Percentiles rank a stretch among this genome's conserved stretches.
phyloP scores from a whole-genome alignment of 2,888 invertebrate species.

The Phasia obesa region DNA sequence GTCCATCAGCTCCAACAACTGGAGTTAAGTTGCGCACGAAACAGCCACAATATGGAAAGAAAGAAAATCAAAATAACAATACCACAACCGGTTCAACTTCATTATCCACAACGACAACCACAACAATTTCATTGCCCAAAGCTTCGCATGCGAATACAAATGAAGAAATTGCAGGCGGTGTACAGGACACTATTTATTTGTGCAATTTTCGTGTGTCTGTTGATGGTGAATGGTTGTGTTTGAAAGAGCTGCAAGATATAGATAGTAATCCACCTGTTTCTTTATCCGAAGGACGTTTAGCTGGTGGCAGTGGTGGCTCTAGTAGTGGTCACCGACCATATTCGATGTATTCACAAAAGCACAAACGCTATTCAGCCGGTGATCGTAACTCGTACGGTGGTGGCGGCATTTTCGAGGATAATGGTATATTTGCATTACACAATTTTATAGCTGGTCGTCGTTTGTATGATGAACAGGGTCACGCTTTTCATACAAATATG shows the following conservation, averaged over 20 bases:
- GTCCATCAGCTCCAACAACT: constrained; percentile 45
- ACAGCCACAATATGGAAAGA: constrained; percentile 68
- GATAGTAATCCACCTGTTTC: constrained; percentile 82
- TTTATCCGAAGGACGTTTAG: constrained; percentile 60
- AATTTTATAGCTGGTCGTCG: constrained; percentile 80
- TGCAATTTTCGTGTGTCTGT: constrained; percentile 99
- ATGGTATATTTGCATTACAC: constrained; percentile 81
- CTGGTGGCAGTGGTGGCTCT: constrained; percentile 70
- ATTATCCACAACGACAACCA: constrained; percentile 72
- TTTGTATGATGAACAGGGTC: constrained; percentile 75
- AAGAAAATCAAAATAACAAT: constrained; percentile 73
- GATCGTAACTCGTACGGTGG: constrained; percentile 66
- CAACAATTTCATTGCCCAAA: constrained; percentile 81
- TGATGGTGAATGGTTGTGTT: constrained; percentile 98
- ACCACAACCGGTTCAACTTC: constrained; percentile 41
- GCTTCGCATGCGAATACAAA: constrained; percentile 82
- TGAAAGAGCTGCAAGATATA: constrained; percentile 96
- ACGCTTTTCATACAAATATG: constrained; percentile 73
- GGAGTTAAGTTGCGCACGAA: constrained; percentile 61
- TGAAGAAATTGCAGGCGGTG: constrained; percentile 85
- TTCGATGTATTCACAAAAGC: constrained; percentile 74
- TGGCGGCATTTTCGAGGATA: constrained; percentile 76
- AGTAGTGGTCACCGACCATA: constrained; percentile 56
- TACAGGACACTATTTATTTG: constrained; percentile 97
- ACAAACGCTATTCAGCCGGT: constrained; percentile 77